These are phyloP conservation scores for Hippoglossus stenolepis DNA, from an alignment of 2,113 vertebrate genomes.

Conservation along the genomic window DNA sequence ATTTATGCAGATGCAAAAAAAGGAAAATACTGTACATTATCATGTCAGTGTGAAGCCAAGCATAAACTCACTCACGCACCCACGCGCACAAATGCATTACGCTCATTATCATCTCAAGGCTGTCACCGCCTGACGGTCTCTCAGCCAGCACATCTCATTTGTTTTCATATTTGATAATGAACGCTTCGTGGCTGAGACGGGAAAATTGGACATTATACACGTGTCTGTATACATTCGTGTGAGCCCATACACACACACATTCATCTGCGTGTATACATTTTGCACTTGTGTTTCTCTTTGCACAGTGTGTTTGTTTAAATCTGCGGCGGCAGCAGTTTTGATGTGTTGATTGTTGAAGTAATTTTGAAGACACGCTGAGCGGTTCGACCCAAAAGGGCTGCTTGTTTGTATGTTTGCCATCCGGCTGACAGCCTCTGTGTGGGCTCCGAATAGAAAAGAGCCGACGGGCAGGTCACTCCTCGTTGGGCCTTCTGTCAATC, in stretches of 20 bases:
- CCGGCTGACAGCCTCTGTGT: constrained; percentile 46
- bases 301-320: constrained; percentile 1
- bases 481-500: constrained; percentile 45
- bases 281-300: neutral
- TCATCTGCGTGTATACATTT: neutral
- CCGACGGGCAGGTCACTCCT: constrained; percentile 51
- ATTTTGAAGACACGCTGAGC: constrained; percentile 35
- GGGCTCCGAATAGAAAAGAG: constrained; percentile 40
- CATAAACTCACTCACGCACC: neutral
- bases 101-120: constrained; percentile 42
- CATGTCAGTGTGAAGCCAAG: neutral
- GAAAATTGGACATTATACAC: constrained; percentile 29
- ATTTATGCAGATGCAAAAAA: too few species aligned
- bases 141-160: constrained; percentile 32
- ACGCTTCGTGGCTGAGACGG: constrained; percentile 29
- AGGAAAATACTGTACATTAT: neutral
- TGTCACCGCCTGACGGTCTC: constrained; percentile 24
- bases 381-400: constrained; percentile 18
- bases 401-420: constrained; percentile 36
- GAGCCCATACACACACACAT: neutral
- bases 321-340: constrained; percentile 23
- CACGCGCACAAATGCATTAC: neutral
- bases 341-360: constrained; percentile 40
- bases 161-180: constrained; percentile 54
- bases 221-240: neutral